Evolutionary conservation across 30 jellyfish, hydroid and myxozoan genomes (phyloP).

Genomic region (Catostylus mosaicus): DNA sequence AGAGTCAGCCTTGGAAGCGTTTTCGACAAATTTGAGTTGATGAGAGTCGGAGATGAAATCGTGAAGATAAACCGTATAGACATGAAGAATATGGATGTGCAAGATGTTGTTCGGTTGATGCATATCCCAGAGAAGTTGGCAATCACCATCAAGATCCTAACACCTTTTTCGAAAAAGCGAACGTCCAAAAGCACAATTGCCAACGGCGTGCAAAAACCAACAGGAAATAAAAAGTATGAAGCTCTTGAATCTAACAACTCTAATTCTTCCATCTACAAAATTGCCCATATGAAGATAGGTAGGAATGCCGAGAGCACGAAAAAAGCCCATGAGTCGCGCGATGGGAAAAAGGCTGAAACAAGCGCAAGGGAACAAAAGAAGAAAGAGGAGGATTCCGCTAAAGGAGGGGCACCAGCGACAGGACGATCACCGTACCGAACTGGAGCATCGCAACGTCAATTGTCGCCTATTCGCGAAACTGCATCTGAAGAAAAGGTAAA

Average conservation of each 20-base stretch:
- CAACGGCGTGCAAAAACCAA: slow-evolving; percentile 24
- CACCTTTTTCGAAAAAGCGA: slow-evolving; percentile 90
- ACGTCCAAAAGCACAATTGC: slow-evolving; percentile 77
- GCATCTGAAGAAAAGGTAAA: slow-evolving; percentile 56
- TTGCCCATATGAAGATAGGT: slow-evolving; percentile 86
- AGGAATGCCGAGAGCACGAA: slow-evolving; percentile 35
- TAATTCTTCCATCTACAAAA: slow-evolving; percentile 63
- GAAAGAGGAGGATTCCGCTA: slow-evolving; percentile 40
- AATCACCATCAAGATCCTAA: slow-evolving; percentile 78
- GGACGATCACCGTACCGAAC: slow-evolving; percentile 73
- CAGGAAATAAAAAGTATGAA: slow-evolving; percentile 7
- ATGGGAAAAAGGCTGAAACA: slow-evolving; percentile 16
- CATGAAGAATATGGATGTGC: slow-evolving; percentile 75
- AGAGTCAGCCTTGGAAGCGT: slow-evolving; percentile 84
- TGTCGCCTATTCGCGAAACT: slow-evolving; percentile 78
- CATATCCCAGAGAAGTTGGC: slow-evolving; percentile 87
- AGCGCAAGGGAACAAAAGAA: slow-evolving; percentile 32
- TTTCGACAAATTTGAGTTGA: slow-evolving; percentile 77
- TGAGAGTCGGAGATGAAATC: slow-evolving; percentile 91
- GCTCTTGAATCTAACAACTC: slow-evolving; percentile 22
- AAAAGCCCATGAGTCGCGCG: slow-evolving; percentile 22
- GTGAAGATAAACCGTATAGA: slow-evolving; percentile 84
- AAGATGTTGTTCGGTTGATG: slow-evolving; percentile 83
- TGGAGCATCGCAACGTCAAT: slow-evolving; percentile 63
- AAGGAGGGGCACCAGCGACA: not conserved